Percentiles rank a stretch among this genome's conserved stretches.
Evolutionary conservation across 1,140 invertebrate genomes (phyloP).

Genomic region (Chlorops oryzae): DNA sequence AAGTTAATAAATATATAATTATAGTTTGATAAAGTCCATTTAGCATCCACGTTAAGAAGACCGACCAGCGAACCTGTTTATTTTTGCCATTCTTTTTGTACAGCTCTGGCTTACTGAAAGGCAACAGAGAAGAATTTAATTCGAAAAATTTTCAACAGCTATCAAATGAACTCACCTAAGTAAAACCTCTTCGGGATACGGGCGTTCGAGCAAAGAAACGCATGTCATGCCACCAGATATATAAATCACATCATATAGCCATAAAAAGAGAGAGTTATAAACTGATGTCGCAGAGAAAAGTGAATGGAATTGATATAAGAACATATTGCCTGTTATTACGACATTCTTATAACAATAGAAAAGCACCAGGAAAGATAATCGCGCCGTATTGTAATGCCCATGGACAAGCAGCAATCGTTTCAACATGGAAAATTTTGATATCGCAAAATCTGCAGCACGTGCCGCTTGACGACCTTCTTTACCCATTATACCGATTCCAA

Average conservation of each 20-base stretch:
- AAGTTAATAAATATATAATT: constrained; percentile 49
- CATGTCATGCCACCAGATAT: too few species aligned
- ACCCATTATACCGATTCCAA: constrained; percentile 69
- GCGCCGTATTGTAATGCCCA: constrained; percentile 70
- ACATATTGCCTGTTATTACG: constrained; percentile 55
- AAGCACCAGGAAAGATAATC: constrained; percentile 67
- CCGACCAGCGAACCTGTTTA: constrained; percentile 53
- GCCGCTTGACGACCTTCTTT: constrained; percentile 75
- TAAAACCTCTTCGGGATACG: too few species aligned
- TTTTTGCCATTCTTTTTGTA: constrained; percentile 63
- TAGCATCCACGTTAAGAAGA: constrained; percentile 60
- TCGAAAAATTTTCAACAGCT: too few species aligned
- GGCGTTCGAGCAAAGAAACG: too few species aligned
- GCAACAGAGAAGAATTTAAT: too few species aligned
- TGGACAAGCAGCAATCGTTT: constrained; percentile 64
- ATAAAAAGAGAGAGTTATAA: constrained; percentile 67
- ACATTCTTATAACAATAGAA: constrained; percentile 88
- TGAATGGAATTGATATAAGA: constrained; percentile 58
- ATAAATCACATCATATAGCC: constrained; percentile 69
- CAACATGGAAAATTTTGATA: constrained; percentile 67
- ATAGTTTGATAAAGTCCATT: constrained; percentile 53
- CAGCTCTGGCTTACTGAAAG: constrained; percentile 55
- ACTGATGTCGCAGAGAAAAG: constrained; percentile 60
- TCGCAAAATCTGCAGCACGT: constrained; percentile 57
- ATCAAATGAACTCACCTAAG: too few species aligned